Evolutionary conservation across 2,797 vertebrate genomes (phyloP).

Genomic region (Neosalanx taihuensis): DNA sequence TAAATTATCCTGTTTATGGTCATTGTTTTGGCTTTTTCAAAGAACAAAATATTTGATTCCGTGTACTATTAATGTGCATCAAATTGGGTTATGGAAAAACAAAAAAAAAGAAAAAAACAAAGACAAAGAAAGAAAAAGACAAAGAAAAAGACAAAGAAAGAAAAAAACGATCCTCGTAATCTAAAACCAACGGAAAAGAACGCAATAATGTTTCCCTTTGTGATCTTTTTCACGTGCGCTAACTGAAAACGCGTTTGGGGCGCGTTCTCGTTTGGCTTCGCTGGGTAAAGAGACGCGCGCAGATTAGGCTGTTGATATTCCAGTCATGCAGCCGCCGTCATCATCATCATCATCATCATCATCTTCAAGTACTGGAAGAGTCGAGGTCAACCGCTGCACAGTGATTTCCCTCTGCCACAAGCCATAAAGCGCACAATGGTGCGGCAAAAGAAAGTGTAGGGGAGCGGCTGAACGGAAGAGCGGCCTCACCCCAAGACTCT

Average conservation of each 20-base stretch:
- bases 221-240: constrained; percentile 41
- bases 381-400: constrained; percentile 81
- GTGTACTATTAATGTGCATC: constrained; percentile 30
- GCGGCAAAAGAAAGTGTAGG: constrained; percentile 80
- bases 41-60: background rate
- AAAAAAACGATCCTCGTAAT: constrained; percentile 15
- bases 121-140: background rate
- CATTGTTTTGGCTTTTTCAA: background rate
- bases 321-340: constrained; percentile 76
- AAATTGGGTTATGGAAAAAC: background rate
- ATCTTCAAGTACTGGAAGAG: constrained; percentile 81
- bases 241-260: constrained; percentile 53
- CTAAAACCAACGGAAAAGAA: background rate
- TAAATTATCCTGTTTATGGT: background rate
- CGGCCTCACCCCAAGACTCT: constrained; percentile 75
- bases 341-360: constrained; percentile 60
- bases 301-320: constrained; percentile 74
- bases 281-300: constrained; percentile 51
- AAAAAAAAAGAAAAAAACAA: background rate
- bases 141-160: background rate
- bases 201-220: constrained; percentile 4
- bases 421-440: constrained; percentile 84
- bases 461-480: constrained; percentile 76
- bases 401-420: constrained; percentile 77
- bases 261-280: constrained; percentile 56